Percentiles rank a stretch among this genome's conserved stretches.
Conservation (phyloP, 2,797 vertebrate genomes). For the Eidolon dupreanum region DNA sequence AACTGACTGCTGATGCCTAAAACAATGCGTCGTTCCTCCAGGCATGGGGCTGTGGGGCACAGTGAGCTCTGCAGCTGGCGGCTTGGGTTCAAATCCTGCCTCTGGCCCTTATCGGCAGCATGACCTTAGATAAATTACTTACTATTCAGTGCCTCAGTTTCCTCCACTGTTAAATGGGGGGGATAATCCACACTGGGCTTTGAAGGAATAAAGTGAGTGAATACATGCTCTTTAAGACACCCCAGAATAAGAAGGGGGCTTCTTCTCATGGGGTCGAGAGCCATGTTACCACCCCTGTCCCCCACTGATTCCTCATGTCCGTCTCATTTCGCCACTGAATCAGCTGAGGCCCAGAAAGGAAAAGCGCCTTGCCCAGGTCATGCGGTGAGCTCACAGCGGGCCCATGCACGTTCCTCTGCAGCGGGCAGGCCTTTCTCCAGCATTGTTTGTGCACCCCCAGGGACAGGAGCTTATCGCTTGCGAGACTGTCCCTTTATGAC, state of each 20-base stretch:
- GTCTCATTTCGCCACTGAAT: background rate
- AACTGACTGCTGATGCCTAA: rapidly evolving
- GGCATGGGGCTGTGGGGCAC: rapidly evolving
- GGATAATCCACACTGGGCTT: background rate
- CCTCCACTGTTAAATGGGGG: background rate
- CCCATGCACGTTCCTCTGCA: background rate
- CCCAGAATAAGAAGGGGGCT: background rate
- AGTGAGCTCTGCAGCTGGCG: rapidly evolving
- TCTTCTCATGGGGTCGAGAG: rapidly evolving
- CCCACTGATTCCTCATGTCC: background rate
- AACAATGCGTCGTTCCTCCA: rapidly evolving
- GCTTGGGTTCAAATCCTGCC: background rate
- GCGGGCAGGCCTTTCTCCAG: background rate
- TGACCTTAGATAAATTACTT: background rate
- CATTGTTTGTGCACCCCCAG: background rate
- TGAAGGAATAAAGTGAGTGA: background rate
- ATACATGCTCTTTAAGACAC: background rate
- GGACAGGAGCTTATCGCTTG: background rate
- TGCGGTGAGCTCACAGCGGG: rapidly evolving
- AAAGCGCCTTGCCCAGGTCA: background rate
- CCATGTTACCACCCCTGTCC: rapidly evolving
- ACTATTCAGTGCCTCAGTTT: background rate
- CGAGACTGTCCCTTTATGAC: background rate
- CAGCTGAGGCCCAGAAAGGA: background rate
- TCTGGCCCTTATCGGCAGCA: background rate